These are phyloP conservation scores for Ctenopoma kingsleyae DNA, from an alignment of 2,797 vertebrate species.

Conservation along the genomic window DNA sequence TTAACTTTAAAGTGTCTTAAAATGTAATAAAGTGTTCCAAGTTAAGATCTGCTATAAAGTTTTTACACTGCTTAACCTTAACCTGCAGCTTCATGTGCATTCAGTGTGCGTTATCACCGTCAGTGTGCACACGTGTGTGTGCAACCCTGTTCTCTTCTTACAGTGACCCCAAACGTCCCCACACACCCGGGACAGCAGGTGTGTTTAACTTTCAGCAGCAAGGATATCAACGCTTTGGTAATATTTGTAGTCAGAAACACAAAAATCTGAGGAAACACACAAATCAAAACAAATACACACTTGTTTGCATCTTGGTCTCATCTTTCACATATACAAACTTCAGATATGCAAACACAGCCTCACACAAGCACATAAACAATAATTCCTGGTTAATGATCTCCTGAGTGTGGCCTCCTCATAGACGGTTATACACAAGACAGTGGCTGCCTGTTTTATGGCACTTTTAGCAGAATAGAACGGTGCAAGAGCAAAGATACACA, in stretches of 20 bases:
- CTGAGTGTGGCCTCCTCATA: constrained; percentile 39
- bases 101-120: constrained; percentile 31
- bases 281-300: constrained; percentile 35
- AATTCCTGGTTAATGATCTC: constrained; percentile 69
- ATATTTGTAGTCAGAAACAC: constrained; percentile 16
- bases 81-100: constrained; percentile 28
- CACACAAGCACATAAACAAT: constrained; percentile 32
- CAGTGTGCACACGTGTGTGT: constrained; percentile 24
- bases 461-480: constrained; percentile 35
- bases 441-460: constrained; percentile 47
- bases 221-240: constrained; percentile 2
- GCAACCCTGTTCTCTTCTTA: constrained; percentile 4
- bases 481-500: constrained; percentile 18
- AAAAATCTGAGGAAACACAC: constrained; percentile 13
- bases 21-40: background rate
- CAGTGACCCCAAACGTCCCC: background rate
- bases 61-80: constrained; percentile 37
- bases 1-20: background rate
- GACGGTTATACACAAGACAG: constrained; percentile 51
- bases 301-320: constrained; percentile 42
- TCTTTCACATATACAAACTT: constrained; percentile 35
- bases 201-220: constrained; percentile 14
- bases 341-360: constrained; percentile 50
- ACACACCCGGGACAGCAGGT: background rate
- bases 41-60: too few relatives aligned